Conservation (phyloP, 2,888 invertebrate genomes). For the Aspidiotus destructor region DNA sequence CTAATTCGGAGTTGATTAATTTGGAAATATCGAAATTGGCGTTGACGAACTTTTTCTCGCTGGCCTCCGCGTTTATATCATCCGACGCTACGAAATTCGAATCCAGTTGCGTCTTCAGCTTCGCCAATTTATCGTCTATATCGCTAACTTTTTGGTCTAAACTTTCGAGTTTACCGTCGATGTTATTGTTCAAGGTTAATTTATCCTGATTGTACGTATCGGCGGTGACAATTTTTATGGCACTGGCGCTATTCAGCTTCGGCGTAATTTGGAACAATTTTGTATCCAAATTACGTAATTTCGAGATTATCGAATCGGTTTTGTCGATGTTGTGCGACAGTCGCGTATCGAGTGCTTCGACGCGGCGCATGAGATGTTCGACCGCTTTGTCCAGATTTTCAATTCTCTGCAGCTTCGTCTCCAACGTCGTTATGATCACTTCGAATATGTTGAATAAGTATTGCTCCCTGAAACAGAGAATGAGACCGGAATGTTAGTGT, state of each 20-base stretch:
- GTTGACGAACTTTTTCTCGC: constrained; percentile 75
- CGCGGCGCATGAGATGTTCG: constrained; percentile 73
- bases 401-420: constrained; percentile 76
- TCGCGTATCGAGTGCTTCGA: constrained; percentile 69
- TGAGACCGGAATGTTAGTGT: constrained; percentile 34
- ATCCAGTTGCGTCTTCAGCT: constrained; percentile 71
- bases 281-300: constrained; percentile 62
- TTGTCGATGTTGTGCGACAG: constrained; percentile 75
- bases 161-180: constrained; percentile 59
- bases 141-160: constrained; percentile 74
- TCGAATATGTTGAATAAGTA: constrained; percentile 82
- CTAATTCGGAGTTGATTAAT: constrained; percentile 70
- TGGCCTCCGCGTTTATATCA: constrained; percentile 76
- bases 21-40: constrained; percentile 76
- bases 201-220: constrained; percentile 24
- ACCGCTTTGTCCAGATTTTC: constrained; percentile 81
- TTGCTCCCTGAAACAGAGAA: constrained; percentile 64
- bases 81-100: constrained; percentile 69
- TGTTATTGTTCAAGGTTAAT: constrained; percentile 41
- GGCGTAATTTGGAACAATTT: constrained; percentile 55
- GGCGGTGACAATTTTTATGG: constrained; percentile 27
- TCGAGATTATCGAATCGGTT: constrained; percentile 71
- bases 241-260: constrained; percentile 9
- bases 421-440: constrained; percentile 77
- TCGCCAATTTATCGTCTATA: constrained; percentile 67